Evolutionary conservation across 1,140 invertebrate genomes (phyloP), one percentile per base, ranked within the genome.

Genomic region (Notospermus geniculatus): DNA sequence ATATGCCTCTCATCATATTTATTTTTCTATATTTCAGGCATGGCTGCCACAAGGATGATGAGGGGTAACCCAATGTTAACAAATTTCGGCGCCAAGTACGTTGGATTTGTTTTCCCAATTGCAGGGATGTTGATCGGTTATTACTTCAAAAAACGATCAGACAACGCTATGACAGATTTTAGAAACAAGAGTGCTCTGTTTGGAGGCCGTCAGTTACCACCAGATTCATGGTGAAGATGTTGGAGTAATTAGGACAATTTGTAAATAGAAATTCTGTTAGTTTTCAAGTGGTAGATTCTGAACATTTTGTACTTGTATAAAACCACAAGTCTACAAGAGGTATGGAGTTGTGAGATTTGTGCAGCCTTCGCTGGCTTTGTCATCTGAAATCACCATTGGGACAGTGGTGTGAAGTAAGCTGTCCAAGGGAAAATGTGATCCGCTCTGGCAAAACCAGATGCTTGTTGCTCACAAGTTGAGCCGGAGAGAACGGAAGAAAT

Each of bases 131-230:
- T 53, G 15, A 0, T 60, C 0, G 65, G 65, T 13, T 50, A 57
- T 1, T 43, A 60, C 19, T 25, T 61, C 27, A 23, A 54, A 25
- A 41, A 45, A 17, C 11, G 19, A 5, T 22, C 17, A 7, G 65
- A 60, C 19, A 62, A 67, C 19, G 39, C 53, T 1, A 19, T 43
- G 28, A 54, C 62, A 2, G 19, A 22, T 15, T 67, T 60, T 53
- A 22, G 62, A 32, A 67, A 67, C 56, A 67, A 67, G 41, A 67
- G 62, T 27, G 41, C 60, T 39, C 28, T 67, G 15, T 67, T 45
- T 59, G 65, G 65, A 39, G 65, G 65, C 19, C 61, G 62, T n/a
- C 45, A 57, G 17, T 22, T 64, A 28, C 54, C 62, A 15, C 39
- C 55, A 29, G 63, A 55, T 29, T 25, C 30, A 11, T 60, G 57